Evolutionary conservation across 2,113 vertebrate genomes (phyloP), one percentile per base, ranked within the genome.

Genomic region (Vanacampus margaritifer): DNA sequence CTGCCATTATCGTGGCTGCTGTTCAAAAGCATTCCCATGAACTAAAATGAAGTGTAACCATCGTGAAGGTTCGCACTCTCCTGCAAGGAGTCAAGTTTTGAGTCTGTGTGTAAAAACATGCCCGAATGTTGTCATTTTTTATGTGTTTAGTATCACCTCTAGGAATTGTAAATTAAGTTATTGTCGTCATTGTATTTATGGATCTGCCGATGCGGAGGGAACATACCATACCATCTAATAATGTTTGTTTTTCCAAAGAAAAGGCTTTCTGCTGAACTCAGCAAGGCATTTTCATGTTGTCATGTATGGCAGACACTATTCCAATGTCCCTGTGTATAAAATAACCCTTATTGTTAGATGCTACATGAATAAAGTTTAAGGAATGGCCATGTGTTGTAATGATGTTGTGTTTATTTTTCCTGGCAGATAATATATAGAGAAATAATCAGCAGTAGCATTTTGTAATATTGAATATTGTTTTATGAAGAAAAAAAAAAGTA

Each of bases 131-230:
- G 72, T 39, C 12, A 46, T 70, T 80, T 80, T 46, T 37, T 26
- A 67, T 81, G 21, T 41, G 59, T 41, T n/a, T 7, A 41, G 2
- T 16, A 26, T 76, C 45, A 70, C 61, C 28, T 88, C 84, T 91
- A 89, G 73, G 88, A 90, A 83, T 79, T 88, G 87, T 89, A 87
- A 79, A 88, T 87, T 87, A 91, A 90, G 70, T 88, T 90, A 91
- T 90, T 89, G 80, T 72, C 70, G 59, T 73, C 64, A 56, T 80
- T 79, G 56, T 85, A 73, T 58, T 79, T 75, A 83, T 43, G 63
- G 72, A 19, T 60, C 79, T 67, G 72, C 67, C 71, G 79, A 75
- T 75, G 76, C 79, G 69, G 80, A 84, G 72, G 83, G 64, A 50
- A 84, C 71, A 69, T 58, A 74, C 64, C 59, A 62, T 65, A 72